Base-by-base conservation (phyloP, 2,888 invertebrate genomes). In the Ophioninae sp. region DNA sequence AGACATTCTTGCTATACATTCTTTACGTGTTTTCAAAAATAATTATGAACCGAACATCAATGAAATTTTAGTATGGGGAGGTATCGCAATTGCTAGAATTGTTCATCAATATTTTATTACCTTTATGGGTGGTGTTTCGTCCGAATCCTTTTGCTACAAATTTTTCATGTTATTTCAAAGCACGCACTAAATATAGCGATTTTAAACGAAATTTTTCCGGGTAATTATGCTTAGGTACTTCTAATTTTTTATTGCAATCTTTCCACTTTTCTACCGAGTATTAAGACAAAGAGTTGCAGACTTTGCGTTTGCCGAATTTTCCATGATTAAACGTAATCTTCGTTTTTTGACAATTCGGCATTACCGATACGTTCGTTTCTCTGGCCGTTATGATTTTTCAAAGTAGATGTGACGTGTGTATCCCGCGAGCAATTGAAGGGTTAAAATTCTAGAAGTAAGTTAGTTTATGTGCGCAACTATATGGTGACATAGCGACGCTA, bases 401-500 rank as follows among this genome's bases (percentile, higher is more conserved):
- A 6, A 41, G 41, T 41, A 41, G 1, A 9, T 6, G 2, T 0
- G 7, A 41, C 41, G 41, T 41, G 6, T 41, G 41, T 41, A 6
- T 41, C 41, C 41, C 2, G 9, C 7, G 3, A 0, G 17, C 6
- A 13, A 10, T 51, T 13, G 2, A 10, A 5, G 17, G 13, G 51
- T 51, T 6, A 10, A 51, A 6, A 17, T 51, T 51, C 13, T 51
- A 0, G 13, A 51, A 6, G 13, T 51, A 51, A 23, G 17, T 2
- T 23, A 20, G 0, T 2, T 10, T 17, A 23, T 61, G 51, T 64
- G 39, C 22, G 65, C 41, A 30, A 51, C 17, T 75, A 51, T 10
- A 68, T 13, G 23, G 56, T 59, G 17, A 17, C 41, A 30, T 59
- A 39, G 56, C 56, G 78, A 44, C 41, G 76, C 37, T 58, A 64